Evolutionary conservation across 2,888 invertebrate genomes (phyloP).

Genomic region (Coenonympha arcania): DNA sequence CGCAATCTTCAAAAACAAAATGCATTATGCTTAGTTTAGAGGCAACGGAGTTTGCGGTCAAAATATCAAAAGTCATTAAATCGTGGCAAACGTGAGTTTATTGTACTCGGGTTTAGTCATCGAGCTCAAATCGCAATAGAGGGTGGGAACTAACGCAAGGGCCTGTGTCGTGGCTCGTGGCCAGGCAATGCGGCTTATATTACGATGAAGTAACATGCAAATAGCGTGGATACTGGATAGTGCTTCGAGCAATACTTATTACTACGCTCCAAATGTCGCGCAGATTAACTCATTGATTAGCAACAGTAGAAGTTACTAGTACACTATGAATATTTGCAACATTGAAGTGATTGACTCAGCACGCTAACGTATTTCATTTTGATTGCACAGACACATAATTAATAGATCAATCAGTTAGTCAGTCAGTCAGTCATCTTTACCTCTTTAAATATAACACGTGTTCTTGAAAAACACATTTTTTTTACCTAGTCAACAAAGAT

Average conservation of each 20-base stretch:
- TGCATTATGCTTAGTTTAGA: neutral
- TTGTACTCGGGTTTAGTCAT: slow-evolving; percentile 2
- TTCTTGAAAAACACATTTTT: too few relatives aligned
- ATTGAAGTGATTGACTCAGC: neutral
- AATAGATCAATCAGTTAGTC: too few relatives aligned
- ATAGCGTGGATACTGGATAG: slow-evolving; percentile 11
- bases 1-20: too few relatives aligned
- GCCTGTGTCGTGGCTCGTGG: slow-evolving; percentile 7
- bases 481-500: too few relatives aligned
- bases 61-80: neutral
- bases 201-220: slow-evolving; percentile 22
- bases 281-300: slow-evolving; percentile 19
- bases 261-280: slow-evolving; percentile 25
- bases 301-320: slow-evolving; percentile 6
- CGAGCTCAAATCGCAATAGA: slow-evolving; percentile 1
- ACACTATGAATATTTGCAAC: neutral
- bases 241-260: slow-evolving; percentile 19
- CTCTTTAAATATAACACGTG: too few relatives aligned
- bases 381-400: too few relatives aligned
- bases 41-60: neutral
- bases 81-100: neutral
- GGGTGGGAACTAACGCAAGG: slow-evolving; percentile 12
- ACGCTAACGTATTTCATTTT: too few relatives aligned
- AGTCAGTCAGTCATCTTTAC: too few relatives aligned
- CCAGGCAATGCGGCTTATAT: slow-evolving; percentile 18